Evolutionary conservation across 2,113 vertebrate species (phyloP), one percentile per base, ranked within the genome.

Genomic region (Upupa epops): DNA sequence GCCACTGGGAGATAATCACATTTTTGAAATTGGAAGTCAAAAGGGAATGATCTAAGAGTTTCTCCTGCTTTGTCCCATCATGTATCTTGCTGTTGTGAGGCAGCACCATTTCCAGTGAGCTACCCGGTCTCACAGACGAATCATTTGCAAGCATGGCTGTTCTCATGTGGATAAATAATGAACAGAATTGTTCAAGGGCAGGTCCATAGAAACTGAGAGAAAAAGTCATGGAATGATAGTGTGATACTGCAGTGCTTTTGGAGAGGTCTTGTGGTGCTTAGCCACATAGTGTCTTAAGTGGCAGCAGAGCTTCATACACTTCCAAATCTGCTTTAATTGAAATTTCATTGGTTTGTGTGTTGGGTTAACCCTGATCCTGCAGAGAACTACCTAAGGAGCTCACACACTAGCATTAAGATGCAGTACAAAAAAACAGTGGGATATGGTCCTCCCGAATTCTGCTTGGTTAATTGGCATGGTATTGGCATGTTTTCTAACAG

Each of bases 161-260:
- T 77, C 52, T 83, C 60, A 52, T 1, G 1, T 1, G 7, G 51
- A 8, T 77, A 80, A 92, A 66, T 66, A 88, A 73, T 9, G 29
- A 77, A 46, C 55, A 26, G 29, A 15, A 32, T 59, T 64, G 51
- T 46, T 76, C 64, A 95, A 69, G 86, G 59, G 16, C 51, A 74
- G 5, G 48, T 19, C 24, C 36, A 36, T 32, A 63, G 42, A 72
- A 94, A 40, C 4, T 26, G 3, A 5, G 6, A 10, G 24, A 3
- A 3, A 70, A 60, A 74, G 25, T 55, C 36, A 51, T 0, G 0
- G 40, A 12, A 2, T 1, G 59, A 63, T 9, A 9, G 8, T 26
- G 32, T 32, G 12, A 28, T 20, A 25, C 4, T 31, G 31, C 16
- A 22, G 25, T 8, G 12, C 25, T 71, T 82, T 65, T 21, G 28